Conservation (phyloP, 2,888 invertebrate species). For the Heliothis peltigera region DNA sequence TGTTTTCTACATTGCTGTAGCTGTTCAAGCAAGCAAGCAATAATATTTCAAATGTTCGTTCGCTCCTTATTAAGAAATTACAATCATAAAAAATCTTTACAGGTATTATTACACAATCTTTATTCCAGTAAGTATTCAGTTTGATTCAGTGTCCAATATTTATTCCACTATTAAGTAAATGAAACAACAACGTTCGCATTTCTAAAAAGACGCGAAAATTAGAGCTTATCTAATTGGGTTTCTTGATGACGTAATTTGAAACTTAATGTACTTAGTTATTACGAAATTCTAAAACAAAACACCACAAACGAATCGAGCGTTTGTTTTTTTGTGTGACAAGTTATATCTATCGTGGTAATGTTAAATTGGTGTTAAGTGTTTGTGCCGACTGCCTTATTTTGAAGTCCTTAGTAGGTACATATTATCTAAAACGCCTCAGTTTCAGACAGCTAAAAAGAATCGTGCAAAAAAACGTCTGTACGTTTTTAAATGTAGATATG, state of each 20-base stretch:
- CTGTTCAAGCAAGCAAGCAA: too few species aligned
- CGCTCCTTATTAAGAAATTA: too few species aligned
- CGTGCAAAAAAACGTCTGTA: conserved; percentile 10
- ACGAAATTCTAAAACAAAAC: background rate
- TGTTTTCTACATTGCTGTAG: too few species aligned
- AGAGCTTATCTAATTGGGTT: conserved; percentile 22
- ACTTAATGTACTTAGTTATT: background rate
- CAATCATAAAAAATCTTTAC: too few species aligned
- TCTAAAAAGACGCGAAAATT: conserved; percentile 3
- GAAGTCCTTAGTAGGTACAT: conserved; percentile 39
- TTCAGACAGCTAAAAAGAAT: conserved; percentile 20
- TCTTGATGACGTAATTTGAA: conserved; percentile 14
- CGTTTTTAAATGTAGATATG: conserved; percentile 3
- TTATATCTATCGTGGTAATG: conserved; percentile 10
- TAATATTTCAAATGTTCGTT: too few species aligned
- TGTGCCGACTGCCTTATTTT: background rate
- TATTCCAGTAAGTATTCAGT: too few species aligned
- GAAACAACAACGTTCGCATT: background rate
- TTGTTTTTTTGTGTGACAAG: background rate
- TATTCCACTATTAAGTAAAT: background rate
- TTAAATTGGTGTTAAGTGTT: conserved; percentile 1
- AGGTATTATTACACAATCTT: too few species aligned
- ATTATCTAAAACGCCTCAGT: conserved; percentile 6
- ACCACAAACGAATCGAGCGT: background rate
- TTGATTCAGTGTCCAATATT: too few species aligned